Evolutionary conservation across 2,797 vertebrate genomes (phyloP).

Genomic region (Falco concolor): DNA sequence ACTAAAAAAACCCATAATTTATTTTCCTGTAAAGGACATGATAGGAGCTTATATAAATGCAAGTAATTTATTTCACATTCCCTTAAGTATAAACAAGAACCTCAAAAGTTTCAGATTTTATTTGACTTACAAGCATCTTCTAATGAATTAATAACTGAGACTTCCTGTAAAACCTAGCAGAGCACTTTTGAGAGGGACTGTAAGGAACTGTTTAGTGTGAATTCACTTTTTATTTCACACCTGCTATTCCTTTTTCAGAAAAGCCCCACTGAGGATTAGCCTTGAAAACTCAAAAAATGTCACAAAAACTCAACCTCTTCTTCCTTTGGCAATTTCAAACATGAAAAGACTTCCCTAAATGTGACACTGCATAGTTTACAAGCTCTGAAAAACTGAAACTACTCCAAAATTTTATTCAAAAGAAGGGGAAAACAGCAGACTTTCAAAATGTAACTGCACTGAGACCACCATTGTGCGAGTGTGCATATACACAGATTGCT

Average conservation of each 20-base stretch:
- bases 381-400: not conserved
- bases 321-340: not conserved
- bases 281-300: not conserved
- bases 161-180: not conserved
- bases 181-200: not conserved
- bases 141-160: not conserved
- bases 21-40: not conserved
- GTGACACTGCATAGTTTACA: not conserved
- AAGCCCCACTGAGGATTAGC: not conserved
- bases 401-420: not conserved
- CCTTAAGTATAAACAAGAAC: not conserved
- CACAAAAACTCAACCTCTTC: not conserved
- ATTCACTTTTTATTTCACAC: accelerated
- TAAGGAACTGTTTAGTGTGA: not conserved
- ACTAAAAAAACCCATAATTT: not conserved
- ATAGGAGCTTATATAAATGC: not conserved
- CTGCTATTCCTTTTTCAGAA: not conserved
- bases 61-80: not conserved
- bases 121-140: not conserved
- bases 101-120: not conserved
- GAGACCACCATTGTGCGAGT: not conserved
- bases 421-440: not conserved
- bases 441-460: not conserved
- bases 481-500: not conserved
- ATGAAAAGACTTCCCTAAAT: not conserved